Conservation (phyloP, 2,113 vertebrate species). For the Ameiurus melas region DNA sequence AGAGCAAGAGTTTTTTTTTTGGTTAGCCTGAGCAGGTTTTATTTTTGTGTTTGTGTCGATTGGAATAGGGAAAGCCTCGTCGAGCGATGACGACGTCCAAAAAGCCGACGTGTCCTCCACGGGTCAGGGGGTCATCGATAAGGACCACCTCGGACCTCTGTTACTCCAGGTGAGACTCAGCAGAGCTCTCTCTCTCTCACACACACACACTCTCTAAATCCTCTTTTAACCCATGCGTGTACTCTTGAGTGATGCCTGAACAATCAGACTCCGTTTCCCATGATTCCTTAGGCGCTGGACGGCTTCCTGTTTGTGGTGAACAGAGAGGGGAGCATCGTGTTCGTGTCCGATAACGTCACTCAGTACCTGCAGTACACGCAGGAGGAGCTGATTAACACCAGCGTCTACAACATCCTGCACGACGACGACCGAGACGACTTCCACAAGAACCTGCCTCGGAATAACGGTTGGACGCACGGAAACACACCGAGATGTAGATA, state of each 20-base stretch:
- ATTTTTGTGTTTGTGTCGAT: neutral
- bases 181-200: neutral
- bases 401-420: conserved; percentile 93
- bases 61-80: conserved; percentile 84
- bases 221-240: neutral
- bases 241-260: neutral
- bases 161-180: conserved; percentile 84
- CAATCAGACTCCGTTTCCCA: conserved; percentile 9
- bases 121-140: conserved; percentile 97
- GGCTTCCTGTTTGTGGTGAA: conserved; percentile 98
- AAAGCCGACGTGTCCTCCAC: conserved; percentile 98
- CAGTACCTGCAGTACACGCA: conserved; percentile 98
- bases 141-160: conserved; percentile 94
- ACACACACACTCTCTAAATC: neutral
- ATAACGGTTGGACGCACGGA: conserved; percentile 73
- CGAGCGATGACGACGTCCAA: conserved; percentile 93
- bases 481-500: neutral
- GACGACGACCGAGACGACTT: conserved; percentile 93
- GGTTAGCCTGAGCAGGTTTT: no score
- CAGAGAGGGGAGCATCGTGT: conserved; percentile 94
- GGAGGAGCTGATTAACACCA: conserved; percentile 96
- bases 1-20: no score
- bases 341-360: conserved; percentile 97
- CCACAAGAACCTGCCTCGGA: conserved; percentile 93
- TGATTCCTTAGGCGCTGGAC: conserved; percentile 83